phyloP scores from a whole-genome alignment of 2,113 vertebrate species.

The Todiramphus saurophagus region DNA sequence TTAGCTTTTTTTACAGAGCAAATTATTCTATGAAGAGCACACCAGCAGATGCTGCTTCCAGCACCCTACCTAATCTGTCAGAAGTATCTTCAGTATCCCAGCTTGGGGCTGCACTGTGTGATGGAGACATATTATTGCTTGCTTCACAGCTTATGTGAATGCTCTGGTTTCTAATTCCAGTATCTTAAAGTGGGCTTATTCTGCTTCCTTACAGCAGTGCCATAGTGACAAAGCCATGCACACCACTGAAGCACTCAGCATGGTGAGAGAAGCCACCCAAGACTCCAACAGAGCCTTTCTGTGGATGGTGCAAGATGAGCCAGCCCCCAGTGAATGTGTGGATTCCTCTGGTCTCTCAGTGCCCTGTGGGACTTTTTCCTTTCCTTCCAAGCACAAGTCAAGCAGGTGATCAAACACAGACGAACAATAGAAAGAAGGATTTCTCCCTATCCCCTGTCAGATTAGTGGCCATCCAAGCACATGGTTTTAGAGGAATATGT shows the following conservation, averaged over 20 bases:
- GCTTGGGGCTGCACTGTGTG: background rate
- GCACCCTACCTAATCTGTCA: background rate
- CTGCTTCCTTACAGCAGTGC: background rate
- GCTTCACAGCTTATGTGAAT: background rate
- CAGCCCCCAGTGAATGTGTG: accelerated
- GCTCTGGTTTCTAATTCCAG: background rate
- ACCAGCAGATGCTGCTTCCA: background rate
- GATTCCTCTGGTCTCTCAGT: too few species aligned
- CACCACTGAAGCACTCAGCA: background rate
- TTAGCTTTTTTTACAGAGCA: background rate
- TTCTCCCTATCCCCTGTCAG: background rate
- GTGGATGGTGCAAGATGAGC: background rate
- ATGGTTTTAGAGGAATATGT: background rate
- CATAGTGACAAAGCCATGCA: background rate
- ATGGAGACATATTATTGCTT: background rate
- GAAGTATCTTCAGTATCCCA: background rate
- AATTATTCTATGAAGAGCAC: background rate
- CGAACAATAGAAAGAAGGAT: background rate
- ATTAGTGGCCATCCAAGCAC: background rate
- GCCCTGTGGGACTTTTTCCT: background rate
- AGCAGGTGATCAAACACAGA: background rate
- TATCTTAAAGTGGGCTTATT: background rate
- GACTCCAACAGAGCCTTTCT: background rate
- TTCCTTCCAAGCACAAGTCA: background rate
- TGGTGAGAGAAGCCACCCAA: background rate